Percentiles rank a stretch among this genome's conserved stretches.
Evolutionary conservation across 1,140 invertebrate species (phyloP).

Genomic region (Steinernema khuongi): DNA sequence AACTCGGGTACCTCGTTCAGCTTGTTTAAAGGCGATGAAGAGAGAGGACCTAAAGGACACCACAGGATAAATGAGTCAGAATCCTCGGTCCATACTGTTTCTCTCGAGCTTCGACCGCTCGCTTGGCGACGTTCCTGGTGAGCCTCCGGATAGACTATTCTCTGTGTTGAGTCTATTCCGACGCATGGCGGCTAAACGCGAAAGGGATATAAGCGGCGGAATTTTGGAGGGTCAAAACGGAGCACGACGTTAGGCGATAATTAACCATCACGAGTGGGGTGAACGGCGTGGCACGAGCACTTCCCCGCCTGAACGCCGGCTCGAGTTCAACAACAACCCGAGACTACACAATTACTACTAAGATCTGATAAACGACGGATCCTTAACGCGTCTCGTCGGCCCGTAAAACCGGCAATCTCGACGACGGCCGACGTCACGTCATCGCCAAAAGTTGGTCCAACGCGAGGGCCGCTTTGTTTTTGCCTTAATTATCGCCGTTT

Average conservation of each 20-base stretch:
- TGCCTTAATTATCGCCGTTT: not conserved
- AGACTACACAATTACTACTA: constrained; percentile 1
- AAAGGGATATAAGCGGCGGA: not conserved
- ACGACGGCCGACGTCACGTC: not conserved
- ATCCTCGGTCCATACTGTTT: not conserved
- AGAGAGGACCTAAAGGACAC: not conserved
- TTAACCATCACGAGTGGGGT: not conserved
- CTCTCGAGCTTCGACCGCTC: not conserved
- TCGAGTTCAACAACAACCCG: not conserved
- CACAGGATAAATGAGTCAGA: not conserved
- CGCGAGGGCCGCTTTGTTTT: not conserved
- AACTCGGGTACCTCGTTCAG: not conserved
- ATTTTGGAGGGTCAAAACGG: not conserved
- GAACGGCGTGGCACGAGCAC: not conserved
- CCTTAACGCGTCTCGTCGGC: not conserved
- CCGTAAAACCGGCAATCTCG: not conserved
- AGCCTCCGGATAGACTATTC: not conserved
- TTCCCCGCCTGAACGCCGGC: not conserved
- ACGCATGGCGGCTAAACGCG: not conserved
- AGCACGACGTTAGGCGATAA: not conserved
- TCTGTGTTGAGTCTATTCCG: constrained; percentile 1
- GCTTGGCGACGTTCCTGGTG: not conserved
- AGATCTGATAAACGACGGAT: constrained; percentile 1
- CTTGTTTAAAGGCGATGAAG: not conserved
- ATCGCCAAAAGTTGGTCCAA: not conserved